Evolutionary conservation across 2,113 vertebrate genomes (phyloP).

Genomic region (Promerops cafer): DNA sequence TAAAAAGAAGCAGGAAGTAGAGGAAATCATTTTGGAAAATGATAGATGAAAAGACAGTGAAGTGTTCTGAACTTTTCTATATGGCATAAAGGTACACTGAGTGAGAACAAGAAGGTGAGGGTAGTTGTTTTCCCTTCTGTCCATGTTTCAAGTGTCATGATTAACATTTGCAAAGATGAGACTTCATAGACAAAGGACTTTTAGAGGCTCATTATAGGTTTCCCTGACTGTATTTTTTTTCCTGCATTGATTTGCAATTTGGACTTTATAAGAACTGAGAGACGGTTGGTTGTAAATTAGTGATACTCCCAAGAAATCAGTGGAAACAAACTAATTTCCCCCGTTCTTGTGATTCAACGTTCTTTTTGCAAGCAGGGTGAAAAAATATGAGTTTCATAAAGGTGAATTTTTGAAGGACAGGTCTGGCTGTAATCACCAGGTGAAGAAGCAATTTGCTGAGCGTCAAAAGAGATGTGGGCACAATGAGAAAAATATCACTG

Average conservation of each 20-base stretch:
- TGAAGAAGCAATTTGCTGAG: constrained; percentile 9
- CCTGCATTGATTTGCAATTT: background rate
- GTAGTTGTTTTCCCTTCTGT: background rate
- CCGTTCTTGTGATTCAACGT: background rate
- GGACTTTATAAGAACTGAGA: background rate
- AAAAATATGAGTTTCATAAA: background rate
- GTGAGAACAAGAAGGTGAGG: background rate
- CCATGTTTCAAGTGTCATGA: background rate
- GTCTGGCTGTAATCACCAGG: background rate
- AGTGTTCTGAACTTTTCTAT: background rate
- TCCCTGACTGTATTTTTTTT: background rate
- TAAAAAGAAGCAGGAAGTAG: background rate
- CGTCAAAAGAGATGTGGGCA: background rate
- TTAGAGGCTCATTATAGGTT: background rate
- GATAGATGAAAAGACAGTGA: background rate
- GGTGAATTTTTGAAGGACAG: background rate
- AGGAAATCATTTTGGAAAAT: background rate
- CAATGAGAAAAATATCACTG: background rate
- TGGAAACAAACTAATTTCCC: background rate
- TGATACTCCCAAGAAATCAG: background rate
- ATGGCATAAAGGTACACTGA: background rate
- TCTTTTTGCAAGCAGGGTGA: background rate
- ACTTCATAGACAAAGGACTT: background rate
- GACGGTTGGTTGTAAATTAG: background rate
- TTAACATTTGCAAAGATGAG: background rate